Percentiles rank a stretch among this genome's conserved stretches.
These are phyloP conservation scores for Drosophila infuscata DNA, from an alignment of 2,888 invertebrate genomes.

Conservation along the genomic window DNA sequence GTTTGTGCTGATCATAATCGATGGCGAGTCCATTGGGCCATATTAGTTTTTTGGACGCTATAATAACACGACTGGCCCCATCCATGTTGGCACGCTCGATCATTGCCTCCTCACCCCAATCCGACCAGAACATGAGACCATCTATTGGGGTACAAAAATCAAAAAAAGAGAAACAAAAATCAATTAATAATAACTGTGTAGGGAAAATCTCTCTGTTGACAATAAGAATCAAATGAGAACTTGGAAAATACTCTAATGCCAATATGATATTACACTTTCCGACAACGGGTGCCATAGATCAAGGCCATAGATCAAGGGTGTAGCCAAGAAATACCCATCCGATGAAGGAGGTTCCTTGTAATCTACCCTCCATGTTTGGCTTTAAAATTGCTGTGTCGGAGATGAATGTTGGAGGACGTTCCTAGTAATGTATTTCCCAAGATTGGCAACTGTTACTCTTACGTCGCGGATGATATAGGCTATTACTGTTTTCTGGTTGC, in stretches of 20 bases:
- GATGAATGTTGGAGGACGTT: not conserved
- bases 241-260: not conserved
- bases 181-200: not conserved
- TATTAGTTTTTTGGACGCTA: constrained; percentile 90
- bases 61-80: constrained; percentile 88
- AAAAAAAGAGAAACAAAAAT: not conserved
- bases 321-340: not conserved
- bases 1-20: constrained; percentile 88
- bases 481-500: too few relatives aligned
- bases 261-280: not conserved
- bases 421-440: not conserved
- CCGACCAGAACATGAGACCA: constrained; percentile 94
- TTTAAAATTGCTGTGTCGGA: not conserved
- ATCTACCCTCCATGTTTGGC: not conserved
- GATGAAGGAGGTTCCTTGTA: not conserved
- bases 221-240: not conserved
- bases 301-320: not conserved
- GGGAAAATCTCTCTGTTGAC: not conserved
- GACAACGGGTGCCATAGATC: not conserved
- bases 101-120: constrained; percentile 93
- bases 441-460: not conserved
- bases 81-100: constrained; percentile 96
- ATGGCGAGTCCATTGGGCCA: constrained; percentile 95
- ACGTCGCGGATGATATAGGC: not conserved
- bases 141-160: constrained; percentile 54